phyloP scores from a whole-genome alignment of 2,113 vertebrate species.

The Beaufortia kweichowensis region DNA sequence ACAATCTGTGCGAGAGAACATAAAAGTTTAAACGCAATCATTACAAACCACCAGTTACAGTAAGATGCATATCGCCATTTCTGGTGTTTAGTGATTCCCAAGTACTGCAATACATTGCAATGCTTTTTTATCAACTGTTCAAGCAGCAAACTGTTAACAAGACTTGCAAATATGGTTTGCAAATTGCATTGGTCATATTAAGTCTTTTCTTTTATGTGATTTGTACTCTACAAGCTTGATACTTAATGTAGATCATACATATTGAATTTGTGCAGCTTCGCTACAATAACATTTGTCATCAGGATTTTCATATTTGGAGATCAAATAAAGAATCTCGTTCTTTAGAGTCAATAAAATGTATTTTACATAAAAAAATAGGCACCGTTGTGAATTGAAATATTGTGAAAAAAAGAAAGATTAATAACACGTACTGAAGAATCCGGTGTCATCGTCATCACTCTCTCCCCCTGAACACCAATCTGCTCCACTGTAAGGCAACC shows the following conservation, averaged over 20 bases:
- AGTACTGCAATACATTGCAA: not conserved
- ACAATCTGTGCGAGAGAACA: slow-evolving; percentile 78
- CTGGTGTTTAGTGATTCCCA: not conserved
- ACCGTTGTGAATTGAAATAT: not conserved
- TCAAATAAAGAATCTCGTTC: not conserved
- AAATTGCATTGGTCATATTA: not conserved
- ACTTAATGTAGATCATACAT: not conserved
- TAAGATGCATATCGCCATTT: not conserved
- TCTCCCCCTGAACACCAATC: slow-evolving; percentile 83
- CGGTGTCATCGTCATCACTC: slow-evolving; percentile 80
- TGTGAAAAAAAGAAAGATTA: not conserved
- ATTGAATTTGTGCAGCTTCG: not conserved
- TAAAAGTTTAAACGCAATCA: not conserved
- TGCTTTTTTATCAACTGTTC: not conserved
- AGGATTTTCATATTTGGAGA: not conserved
- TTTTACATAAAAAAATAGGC: no score
- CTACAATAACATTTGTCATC: not conserved
- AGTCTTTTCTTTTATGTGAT: not conserved
- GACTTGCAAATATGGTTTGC: not conserved
- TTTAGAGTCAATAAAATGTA: not conserved
- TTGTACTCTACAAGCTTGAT: not conserved
- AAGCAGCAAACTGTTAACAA: not conserved
- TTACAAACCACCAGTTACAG: not conserved
- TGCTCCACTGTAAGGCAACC: slow-evolving; percentile 79
- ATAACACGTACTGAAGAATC: slow-evolving; percentile 65